phyloP scores from a whole-genome alignment of 2,888 invertebrate genomes.

The Stenotaenia linearis region DNA sequence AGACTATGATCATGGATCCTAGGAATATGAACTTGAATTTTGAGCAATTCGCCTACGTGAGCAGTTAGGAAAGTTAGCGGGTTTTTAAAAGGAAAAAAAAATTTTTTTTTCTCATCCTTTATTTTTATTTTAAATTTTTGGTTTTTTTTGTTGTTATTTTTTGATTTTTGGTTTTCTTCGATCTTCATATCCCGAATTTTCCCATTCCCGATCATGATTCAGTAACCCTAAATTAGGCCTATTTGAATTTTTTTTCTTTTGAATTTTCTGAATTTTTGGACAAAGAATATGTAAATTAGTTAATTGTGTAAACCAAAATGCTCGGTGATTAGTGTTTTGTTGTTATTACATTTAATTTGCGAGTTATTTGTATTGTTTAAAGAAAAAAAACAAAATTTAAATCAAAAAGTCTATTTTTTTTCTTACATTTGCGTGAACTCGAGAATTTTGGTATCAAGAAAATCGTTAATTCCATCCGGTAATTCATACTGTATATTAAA shows the following conservation, averaged over 20 bases:
- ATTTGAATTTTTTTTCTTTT: too few species aligned
- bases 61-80: conserved; percentile 38
- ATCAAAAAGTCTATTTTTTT: neutral
- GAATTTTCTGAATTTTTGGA: too few species aligned
- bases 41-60: conserved; percentile 41
- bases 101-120: neutral
- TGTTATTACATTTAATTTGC: too few species aligned
- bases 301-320: neutral
- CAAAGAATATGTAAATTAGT: too few species aligned
- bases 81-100: neutral
- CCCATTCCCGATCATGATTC: too few species aligned
- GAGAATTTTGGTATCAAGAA: neutral
- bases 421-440: too few species aligned
- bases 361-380: too few species aligned
- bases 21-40: conserved; percentile 37
- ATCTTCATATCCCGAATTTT: too few species aligned
- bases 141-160: neutral
- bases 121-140: neutral
- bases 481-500: neutral
- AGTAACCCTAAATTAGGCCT: too few species aligned
- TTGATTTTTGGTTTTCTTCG: neutral
- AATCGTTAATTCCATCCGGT: neutral
- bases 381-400: too few species aligned
- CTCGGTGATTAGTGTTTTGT: neutral
- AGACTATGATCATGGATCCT: conserved; percentile 39